Conservation (phyloP, 2,113 vertebrate species). For the Pelmatolapia mariae region DNA sequence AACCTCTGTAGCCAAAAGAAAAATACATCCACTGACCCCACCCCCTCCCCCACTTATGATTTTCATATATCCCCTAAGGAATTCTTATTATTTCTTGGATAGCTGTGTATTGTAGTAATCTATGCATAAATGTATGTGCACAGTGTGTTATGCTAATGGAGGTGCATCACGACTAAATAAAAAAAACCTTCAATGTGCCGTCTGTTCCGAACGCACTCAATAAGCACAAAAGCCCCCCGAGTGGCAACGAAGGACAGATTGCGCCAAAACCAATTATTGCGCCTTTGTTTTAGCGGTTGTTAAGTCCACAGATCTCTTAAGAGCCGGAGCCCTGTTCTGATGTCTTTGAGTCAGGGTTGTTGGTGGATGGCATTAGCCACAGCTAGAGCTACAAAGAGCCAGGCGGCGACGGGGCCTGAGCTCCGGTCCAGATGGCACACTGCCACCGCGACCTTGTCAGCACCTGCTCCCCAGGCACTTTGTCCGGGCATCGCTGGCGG, state of each 20-base stretch:
- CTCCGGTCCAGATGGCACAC: constrained; percentile 72
- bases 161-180: constrained; percentile 43
- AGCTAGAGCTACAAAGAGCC: constrained; percentile 63
- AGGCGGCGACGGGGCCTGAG: constrained; percentile 47
- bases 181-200: constrained; percentile 61
- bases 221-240: constrained; percentile 64
- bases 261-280: constrained; percentile 77
- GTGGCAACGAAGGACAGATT: constrained; percentile 72
- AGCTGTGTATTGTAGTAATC: neutral
- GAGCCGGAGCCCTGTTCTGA: constrained; percentile 68
- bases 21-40: neutral
- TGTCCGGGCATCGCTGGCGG: constrained; percentile 71
- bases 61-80: neutral
- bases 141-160: constrained; percentile 54
- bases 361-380: constrained; percentile 66
- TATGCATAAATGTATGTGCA: constrained; percentile 27
- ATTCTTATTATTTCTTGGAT: neutral
- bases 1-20: neutral
- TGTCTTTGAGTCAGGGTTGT: constrained; percentile 69
- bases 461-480: constrained; percentile 76
- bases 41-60: neutral
- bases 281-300: constrained; percentile 72
- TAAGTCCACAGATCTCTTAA: constrained; percentile 71
- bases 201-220: constrained; percentile 63
- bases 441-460: constrained; percentile 76